These are phyloP conservation scores for Larimichthys polyactis DNA, from an alignment of 2,113 vertebrate species.

Conservation along the genomic window DNA sequence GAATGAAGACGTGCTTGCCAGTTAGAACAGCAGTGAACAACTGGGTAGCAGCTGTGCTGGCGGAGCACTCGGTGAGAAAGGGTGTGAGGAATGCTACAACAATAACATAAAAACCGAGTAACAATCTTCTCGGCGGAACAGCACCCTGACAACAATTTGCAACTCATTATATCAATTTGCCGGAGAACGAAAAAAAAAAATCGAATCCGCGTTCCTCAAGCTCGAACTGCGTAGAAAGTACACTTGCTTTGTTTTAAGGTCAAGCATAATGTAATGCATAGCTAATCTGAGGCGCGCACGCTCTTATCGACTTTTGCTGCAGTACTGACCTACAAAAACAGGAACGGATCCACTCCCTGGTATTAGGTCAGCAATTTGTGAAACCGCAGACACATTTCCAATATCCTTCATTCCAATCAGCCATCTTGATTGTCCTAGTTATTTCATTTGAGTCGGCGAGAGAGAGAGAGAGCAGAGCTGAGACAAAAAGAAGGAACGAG, in stretches of 20 bases:
- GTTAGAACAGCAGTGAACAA: constrained; percentile 70
- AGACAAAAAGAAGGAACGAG: constrained; percentile 56
- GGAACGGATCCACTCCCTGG: constrained; percentile 62
- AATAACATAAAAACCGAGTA: constrained; percentile 43
- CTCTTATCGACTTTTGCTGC: constrained; percentile 69
- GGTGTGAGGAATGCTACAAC: constrained; percentile 37
- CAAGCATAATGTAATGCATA: constrained; percentile 70
- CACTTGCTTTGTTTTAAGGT: constrained; percentile 70
- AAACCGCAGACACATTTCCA: constrained; percentile 76
- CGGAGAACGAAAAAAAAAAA: neutral
- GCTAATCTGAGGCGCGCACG: constrained; percentile 58
- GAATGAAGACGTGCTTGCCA: constrained; percentile 73
- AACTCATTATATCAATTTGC: constrained; percentile 44
- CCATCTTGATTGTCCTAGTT: constrained; percentile 75
- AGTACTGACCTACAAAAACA: constrained; percentile 78
- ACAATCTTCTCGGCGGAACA: constrained; percentile 7
- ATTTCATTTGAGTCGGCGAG: constrained; percentile 69
- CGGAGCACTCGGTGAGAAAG: constrained; percentile 41
- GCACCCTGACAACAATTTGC: constrained; percentile 36
- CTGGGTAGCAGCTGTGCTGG: constrained; percentile 78
- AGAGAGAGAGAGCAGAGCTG: constrained; percentile 53
- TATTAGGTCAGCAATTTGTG: constrained; percentile 80
- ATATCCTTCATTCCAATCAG: constrained; percentile 76
- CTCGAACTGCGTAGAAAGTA: constrained; percentile 26
- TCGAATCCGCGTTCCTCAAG: constrained; percentile 26